These are phyloP conservation scores for Sarcophaga rosellei DNA, from an alignment of 2,888 invertebrate species.

Conservation along the genomic window DNA sequence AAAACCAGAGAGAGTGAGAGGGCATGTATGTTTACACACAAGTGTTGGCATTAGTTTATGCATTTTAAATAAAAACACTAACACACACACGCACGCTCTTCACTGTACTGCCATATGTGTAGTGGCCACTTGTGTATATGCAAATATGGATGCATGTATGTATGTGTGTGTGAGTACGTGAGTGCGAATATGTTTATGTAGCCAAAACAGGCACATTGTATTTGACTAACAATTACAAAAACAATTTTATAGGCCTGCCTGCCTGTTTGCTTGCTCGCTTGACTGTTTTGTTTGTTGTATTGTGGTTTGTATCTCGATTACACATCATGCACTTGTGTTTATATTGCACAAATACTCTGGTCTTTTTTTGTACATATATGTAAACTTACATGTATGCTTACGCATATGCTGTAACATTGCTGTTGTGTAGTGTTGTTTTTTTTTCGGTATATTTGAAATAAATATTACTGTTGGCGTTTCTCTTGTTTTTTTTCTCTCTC, in stretches of 20 bases:
- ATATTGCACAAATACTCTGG: background rate
- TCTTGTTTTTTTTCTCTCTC: too few species aligned
- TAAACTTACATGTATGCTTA: background rate
- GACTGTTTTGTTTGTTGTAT: constrained; percentile 38
- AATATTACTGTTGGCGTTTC: too few species aligned
- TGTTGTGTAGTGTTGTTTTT: background rate
- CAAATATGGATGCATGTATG: background rate
- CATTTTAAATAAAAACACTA: background rate
- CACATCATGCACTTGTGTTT: constrained; percentile 21
- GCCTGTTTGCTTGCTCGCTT: constrained; percentile 27
- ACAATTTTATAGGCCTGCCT: background rate
- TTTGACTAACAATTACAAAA: constrained; percentile 60
- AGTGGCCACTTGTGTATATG: background rate
- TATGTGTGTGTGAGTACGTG: background rate
- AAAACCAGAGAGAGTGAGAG: background rate
- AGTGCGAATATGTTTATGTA: constrained; percentile 1
- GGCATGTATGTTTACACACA: constrained; percentile 2
- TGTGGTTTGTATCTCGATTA: constrained; percentile 30
- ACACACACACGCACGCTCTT: background rate
- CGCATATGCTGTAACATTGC: too few species aligned
- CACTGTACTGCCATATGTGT: background rate
- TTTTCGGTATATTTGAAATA: too few species aligned
- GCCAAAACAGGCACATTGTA: constrained; percentile 39
- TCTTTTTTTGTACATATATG: background rate
- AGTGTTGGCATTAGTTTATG: constrained; percentile 19